Percentiles rank a stretch among this genome's conserved stretches.
Conservation (phyloP, 2,888 invertebrate genomes). For the Perizoma affinitatum region DNA sequence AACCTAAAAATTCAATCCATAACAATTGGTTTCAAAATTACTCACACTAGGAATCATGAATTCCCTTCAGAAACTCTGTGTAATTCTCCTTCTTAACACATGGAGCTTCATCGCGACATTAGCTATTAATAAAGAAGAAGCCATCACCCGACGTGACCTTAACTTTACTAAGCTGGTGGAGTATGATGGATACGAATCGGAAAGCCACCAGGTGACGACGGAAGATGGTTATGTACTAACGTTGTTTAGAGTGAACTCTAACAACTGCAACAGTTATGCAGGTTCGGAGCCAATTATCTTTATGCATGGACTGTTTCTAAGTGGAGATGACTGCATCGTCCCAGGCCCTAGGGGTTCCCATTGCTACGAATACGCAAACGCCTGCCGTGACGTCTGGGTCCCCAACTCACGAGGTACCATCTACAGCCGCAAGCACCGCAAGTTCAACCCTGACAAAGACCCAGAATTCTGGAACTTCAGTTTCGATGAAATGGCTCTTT, state of each 20-base stretch:
- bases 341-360: conserved; percentile 44
- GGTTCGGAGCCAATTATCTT: conserved; percentile 35
- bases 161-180: conserved; percentile 42
- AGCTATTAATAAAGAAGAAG: background rate
- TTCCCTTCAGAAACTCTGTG: background rate
- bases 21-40: no score
- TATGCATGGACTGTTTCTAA: conserved; percentile 45
- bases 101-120: background rate
- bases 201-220: conserved; percentile 44
- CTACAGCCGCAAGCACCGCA: conserved; percentile 34
- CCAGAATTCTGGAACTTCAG: conserved; percentile 46
- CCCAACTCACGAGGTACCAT: conserved; percentile 39
- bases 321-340: conserved; percentile 45
- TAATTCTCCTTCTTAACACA: background rate
- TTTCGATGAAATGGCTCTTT: conserved; percentile 46
- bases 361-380: conserved; percentile 46
- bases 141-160: conserved; percentile 33
- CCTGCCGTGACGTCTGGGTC: conserved; percentile 44
- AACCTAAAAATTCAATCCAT: no score
- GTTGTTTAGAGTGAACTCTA: conserved; percentile 40
- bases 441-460: conserved; percentile 37
- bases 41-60: background rate
- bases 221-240: conserved; percentile 49
- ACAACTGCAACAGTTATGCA: conserved; percentile 22
- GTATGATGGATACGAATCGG: conserved; percentile 43